phyloP scores from a whole-genome alignment of 1,140 invertebrate genomes.

The Ruditapes philippinarum region DNA sequence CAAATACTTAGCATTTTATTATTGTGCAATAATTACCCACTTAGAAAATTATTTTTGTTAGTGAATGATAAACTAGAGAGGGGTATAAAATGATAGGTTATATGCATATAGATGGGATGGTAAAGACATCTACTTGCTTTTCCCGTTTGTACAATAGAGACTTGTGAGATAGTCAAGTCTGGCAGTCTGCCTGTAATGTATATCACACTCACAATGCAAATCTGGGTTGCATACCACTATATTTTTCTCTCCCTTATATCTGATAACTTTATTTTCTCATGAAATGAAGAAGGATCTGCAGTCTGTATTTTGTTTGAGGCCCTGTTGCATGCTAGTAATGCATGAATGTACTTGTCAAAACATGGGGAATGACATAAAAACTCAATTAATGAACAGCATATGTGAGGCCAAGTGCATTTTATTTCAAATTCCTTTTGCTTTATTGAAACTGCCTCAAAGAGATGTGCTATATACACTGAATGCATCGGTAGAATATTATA shows the following conservation, averaged over 20 bases:
- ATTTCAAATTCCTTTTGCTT: neutral
- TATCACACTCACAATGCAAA: neutral
- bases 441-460: neutral
- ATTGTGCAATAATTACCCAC: slow-evolving; percentile 11
- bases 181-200: slow-evolving; percentile 15
- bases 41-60: neutral
- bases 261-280: slow-evolving; percentile 46
- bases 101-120: slow-evolving; percentile 12
- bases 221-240: neutral
- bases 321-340: neutral
- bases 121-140: slow-evolving; percentile 11
- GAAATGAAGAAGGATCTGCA: neutral
- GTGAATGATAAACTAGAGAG: slow-evolving; percentile 25
- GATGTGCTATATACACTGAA: neutral
- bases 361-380: slow-evolving; percentile 24
- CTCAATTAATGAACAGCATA: neutral
- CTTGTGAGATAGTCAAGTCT: slow-evolving; percentile 23
- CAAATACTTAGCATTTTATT: neutral
- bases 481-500: neutral
- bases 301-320: neutral
- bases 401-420: neutral
- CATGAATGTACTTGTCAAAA: slow-evolving; percentile 12
- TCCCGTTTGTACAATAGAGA: slow-evolving; percentile 9
- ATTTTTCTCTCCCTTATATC: neutral
- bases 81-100: neutral